A percentile compares a stretch with the other conserved stretches of the same genome.
Evolutionary conservation across 2,113 vertebrate genomes (phyloP).

Genomic region (Triplophysa rosa): DNA sequence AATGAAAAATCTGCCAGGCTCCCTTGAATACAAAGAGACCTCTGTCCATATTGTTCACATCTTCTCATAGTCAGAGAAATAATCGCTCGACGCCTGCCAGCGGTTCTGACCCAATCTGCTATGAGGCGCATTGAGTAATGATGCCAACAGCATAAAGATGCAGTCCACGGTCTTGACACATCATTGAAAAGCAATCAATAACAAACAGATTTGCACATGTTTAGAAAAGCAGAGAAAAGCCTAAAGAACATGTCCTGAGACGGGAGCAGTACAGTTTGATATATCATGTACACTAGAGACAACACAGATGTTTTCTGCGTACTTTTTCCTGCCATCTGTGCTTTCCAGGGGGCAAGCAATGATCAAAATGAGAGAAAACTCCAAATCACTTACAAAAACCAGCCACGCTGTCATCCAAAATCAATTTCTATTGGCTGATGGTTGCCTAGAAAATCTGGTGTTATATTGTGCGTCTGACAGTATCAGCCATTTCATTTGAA

Average conservation of each 20-base stretch:
- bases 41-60: background rate
- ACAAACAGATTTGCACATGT: background rate
- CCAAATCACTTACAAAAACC: too few species aligned
- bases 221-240: background rate
- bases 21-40: background rate
- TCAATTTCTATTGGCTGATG: background rate
- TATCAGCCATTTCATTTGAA: background rate
- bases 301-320: conserved; percentile 16
- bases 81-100: background rate
- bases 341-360: background rate
- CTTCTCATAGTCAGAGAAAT: background rate
- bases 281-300: background rate
- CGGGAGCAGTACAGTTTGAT: background rate
- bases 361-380: background rate
- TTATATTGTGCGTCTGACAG: background rate
- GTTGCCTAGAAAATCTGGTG: background rate
- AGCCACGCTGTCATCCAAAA: background rate
- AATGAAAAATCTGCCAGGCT: background rate
- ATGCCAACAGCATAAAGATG: background rate
- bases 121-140: background rate
- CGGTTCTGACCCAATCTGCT: background rate
- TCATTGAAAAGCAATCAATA: conserved; percentile 20
- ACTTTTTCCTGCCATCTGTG: conserved; percentile 15
- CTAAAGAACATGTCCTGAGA: background rate
- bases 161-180: conserved; percentile 16